These are phyloP conservation scores for Puntigrus tetrazona DNA, from an alignment of 2,113 vertebrate species.

Conservation along the genomic window DNA sequence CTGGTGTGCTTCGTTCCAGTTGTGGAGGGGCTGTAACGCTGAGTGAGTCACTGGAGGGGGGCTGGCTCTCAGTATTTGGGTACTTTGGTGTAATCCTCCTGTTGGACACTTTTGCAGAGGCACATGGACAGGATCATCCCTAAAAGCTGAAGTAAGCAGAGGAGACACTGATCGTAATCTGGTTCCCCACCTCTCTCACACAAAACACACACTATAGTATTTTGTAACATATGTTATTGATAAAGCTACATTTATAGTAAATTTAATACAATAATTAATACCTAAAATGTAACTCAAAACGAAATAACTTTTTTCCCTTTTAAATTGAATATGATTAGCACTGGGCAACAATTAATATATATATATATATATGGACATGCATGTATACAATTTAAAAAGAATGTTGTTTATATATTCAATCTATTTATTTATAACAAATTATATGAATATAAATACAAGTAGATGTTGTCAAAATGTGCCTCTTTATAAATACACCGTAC, in stretches of 20 bases:
- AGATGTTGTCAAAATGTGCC: too few species aligned
- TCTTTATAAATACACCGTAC: too few species aligned
- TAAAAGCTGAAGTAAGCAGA: slow-evolving; percentile 78
- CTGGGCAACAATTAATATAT: too few species aligned
- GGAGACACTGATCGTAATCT: slow-evolving; percentile 3
- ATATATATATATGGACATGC: too few species aligned
- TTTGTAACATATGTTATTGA: too few species aligned
- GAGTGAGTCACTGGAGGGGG: slow-evolving; percentile 14
- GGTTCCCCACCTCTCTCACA: not conserved
- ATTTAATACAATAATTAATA: not conserved
- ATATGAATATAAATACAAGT: too few species aligned
- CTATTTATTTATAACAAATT: too few species aligned
- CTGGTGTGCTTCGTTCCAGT: not conserved
- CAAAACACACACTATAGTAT: not conserved
- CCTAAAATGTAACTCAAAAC: too few species aligned
- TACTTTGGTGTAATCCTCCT: slow-evolving; percentile 95
- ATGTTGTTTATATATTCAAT: too few species aligned
- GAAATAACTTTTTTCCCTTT: too few species aligned
- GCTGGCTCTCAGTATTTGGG: slow-evolving; percentile 85
- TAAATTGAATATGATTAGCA: too few species aligned
- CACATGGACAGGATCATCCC: slow-evolving; percentile 92
- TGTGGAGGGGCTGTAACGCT: slow-evolving; percentile 1
- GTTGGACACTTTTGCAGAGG: slow-evolving; percentile 88
- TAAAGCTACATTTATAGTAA: not conserved
- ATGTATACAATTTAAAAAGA: too few species aligned